These are phyloP conservation scores for Melanotaenia boesemani DNA, from an alignment of 2,797 vertebrate genomes.

Conservation along the genomic window DNA sequence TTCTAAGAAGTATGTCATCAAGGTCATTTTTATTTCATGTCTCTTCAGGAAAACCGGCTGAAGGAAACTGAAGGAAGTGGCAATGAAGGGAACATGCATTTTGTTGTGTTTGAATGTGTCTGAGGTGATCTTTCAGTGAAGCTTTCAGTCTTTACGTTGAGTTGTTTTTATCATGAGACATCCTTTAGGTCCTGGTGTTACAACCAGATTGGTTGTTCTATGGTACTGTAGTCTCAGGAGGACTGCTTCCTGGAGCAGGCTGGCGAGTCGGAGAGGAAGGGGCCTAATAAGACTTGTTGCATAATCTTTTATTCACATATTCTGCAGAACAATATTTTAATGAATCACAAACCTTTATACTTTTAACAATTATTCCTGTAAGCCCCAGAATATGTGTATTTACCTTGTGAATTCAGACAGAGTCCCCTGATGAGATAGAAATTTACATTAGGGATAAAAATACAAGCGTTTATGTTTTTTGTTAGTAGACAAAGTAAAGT, in stretches of 20 bases:
- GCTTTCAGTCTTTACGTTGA: constrained; percentile 24
- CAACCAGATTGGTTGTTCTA: neutral
- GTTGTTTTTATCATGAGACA: constrained; percentile 38
- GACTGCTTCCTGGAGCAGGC: neutral
- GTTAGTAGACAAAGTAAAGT: neutral
- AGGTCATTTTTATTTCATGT: constrained; percentile 78
- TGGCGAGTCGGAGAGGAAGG: neutral
- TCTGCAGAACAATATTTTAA: too few relatives aligned
- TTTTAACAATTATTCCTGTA: neutral
- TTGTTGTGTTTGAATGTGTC: neutral
- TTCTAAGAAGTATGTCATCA: constrained; percentile 66
- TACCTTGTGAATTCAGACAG: neutral
- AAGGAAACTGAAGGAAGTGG: constrained; percentile 14
- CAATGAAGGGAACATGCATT: neutral
- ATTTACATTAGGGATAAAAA: neutral
- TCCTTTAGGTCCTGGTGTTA: constrained; percentile 15
- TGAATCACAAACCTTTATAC: neutral
- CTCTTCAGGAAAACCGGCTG: constrained; percentile 60
- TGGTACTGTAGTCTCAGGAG: neutral
- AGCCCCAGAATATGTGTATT: neutral
- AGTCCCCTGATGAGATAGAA: neutral
- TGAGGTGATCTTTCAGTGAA: neutral
- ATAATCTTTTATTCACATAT: too few relatives aligned
- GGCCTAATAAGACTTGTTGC: neutral
- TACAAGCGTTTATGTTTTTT: too few relatives aligned